Percentiles rank a stretch among this genome's conserved stretches.
Evolutionary conservation across 1,140 invertebrate species (phyloP).

Genomic region (Lutraria rhynchaena): DNA sequence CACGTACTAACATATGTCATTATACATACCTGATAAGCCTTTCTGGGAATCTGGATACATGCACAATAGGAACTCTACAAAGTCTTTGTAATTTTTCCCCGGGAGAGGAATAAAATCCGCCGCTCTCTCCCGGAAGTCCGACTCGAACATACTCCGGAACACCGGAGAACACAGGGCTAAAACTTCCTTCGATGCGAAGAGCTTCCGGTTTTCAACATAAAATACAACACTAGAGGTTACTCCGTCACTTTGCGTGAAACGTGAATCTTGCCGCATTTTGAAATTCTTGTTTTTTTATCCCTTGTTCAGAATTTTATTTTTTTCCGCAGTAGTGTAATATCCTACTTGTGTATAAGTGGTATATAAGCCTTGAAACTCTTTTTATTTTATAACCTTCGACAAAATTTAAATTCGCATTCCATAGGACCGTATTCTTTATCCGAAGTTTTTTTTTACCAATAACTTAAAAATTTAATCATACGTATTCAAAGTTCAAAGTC

Average conservation of each 20-base stretch:
- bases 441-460: too few relatives aligned
- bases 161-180: slow-evolving; percentile 62
- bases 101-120: slow-evolving; percentile 58
- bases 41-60: slow-evolving; percentile 61
- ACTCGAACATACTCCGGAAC: slow-evolving; percentile 64
- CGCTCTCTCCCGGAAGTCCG: slow-evolving; percentile 61
- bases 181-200: slow-evolving; percentile 48
- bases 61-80: slow-evolving; percentile 63
- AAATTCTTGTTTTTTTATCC: too few relatives aligned
- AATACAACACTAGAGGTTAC: slow-evolving; percentile 44
- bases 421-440: too few relatives aligned
- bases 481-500: too few relatives aligned
- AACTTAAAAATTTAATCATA: too few relatives aligned
- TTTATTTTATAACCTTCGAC: too few relatives aligned
- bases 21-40: slow-evolving; percentile 37
- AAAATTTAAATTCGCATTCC: too few relatives aligned
- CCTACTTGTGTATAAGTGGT: too few relatives aligned
- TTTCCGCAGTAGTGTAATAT: too few relatives aligned
- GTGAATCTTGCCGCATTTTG: slow-evolving; percentile 11
- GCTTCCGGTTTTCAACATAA: slow-evolving; percentile 41
- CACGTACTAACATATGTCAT: too few relatives aligned
- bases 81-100: slow-evolving; percentile 59
- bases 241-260: slow-evolving; percentile 25
- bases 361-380: too few relatives aligned
- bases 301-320: too few relatives aligned